A percentile compares a stretch with the other conserved stretches of the same genome.
Evolutionary conservation across 2,888 invertebrate genomes (phyloP).

Genomic region (Coenonympha arcania): DNA sequence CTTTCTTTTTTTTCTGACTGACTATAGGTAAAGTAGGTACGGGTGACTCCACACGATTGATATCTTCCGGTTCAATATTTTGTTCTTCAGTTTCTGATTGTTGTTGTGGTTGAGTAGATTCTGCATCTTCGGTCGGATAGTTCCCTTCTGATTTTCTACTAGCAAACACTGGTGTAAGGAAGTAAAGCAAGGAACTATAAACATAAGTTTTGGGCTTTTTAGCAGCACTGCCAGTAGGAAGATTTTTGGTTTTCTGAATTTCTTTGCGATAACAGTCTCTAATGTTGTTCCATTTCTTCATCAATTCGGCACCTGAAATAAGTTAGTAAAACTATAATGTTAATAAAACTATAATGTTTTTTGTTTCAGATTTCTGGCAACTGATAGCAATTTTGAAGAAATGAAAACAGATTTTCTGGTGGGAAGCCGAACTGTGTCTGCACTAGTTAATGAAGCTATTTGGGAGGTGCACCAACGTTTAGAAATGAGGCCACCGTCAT

Average conservation of each 20-base stretch:
- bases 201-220: constrained; percentile 23
- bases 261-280: constrained; percentile 21
- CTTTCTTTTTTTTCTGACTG: background rate
- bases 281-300: constrained; percentile 23
- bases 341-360: too few relatives aligned
- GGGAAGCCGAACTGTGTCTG: too few relatives aligned
- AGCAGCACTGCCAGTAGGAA: constrained; percentile 21
- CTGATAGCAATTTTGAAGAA: too few relatives aligned
- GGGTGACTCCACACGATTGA: constrained; percentile 1
- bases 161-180: constrained; percentile 19
- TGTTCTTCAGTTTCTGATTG: constrained; percentile 11
- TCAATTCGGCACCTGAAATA: too few relatives aligned
- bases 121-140: constrained; percentile 2
- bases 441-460: too few relatives aligned
- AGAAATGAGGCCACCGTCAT: too few relatives aligned
- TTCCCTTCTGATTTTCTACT: constrained; percentile 9
- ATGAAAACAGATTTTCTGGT: too few relatives aligned
- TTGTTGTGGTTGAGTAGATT: background rate
- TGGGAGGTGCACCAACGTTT: too few relatives aligned
- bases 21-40: background rate
- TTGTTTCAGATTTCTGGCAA: too few relatives aligned
- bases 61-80: constrained; percentile 5
- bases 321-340: too few relatives aligned
- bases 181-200: constrained; percentile 15
- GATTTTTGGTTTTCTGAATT: constrained; percentile 18